Conservation (phyloP, 1,140 invertebrate genomes). For the Luehdorfia chinensis region DNA sequence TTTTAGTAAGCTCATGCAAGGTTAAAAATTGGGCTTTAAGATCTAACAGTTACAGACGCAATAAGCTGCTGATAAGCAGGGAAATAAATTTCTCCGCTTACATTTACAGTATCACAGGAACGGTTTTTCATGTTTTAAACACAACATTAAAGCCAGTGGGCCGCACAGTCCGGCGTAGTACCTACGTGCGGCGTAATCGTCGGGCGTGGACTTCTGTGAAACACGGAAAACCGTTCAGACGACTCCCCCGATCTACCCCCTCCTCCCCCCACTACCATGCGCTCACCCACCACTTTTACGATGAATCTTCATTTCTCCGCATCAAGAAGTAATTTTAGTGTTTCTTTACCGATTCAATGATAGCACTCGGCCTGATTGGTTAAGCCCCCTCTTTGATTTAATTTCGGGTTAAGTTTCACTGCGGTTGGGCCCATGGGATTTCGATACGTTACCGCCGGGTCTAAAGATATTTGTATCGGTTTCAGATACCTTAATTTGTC, state of each 20-base stretch:
- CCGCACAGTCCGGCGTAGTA: constrained; percentile 38
- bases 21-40: too few relatives aligned
- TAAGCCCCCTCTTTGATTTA: constrained; percentile 75
- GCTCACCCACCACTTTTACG: constrained; percentile 69
- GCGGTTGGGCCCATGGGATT: constrained; percentile 56
- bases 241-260: constrained; percentile 35
- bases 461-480: constrained; percentile 30
- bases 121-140: constrained; percentile 73
- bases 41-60: too few relatives aligned
- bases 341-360: constrained; percentile 76
- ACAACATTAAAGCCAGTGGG: constrained; percentile 59
- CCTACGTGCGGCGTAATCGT: constrained; percentile 67
- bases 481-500: too few relatives aligned
- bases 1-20: too few relatives aligned
- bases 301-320: constrained; percentile 77
- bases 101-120: constrained; percentile 68
- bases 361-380: constrained; percentile 75
- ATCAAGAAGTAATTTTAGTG: constrained; percentile 77
- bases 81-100: constrained; percentile 41
- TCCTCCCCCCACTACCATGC: constrained; percentile 15
- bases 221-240: constrained; percentile 76
- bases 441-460: constrained; percentile 33
- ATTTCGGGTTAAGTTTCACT: constrained; percentile 72
- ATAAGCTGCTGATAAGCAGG: constrained; percentile 39
- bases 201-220: constrained; percentile 57